Conservation (phyloP, 2,797 vertebrate species). For the Falco peregrinus region DNA sequence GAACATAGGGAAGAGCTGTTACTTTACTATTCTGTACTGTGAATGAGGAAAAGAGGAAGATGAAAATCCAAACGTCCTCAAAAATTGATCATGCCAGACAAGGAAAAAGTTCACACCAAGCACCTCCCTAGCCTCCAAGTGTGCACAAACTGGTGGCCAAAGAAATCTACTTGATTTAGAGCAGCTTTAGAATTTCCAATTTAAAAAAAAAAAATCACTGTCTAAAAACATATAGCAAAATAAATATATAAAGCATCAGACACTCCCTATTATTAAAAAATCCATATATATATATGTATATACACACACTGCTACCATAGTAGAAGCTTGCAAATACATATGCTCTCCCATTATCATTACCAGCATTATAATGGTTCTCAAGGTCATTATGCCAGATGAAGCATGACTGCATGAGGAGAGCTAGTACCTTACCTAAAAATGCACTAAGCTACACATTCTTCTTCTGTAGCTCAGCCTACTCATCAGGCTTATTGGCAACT, state of each 20-base stretch:
- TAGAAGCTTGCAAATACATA: neutral
- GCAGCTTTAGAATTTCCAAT: neutral
- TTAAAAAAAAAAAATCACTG: neutral
- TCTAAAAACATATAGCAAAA: neutral
- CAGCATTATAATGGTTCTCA: neutral
- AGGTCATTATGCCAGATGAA: neutral
- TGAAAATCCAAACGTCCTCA: neutral
- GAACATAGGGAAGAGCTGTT: neutral
- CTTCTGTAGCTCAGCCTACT: neutral
- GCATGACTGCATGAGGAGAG: neutral
- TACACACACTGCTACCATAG: fast-evolving
- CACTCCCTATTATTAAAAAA: neutral
- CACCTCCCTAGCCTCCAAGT: neutral
- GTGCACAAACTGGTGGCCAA: neutral
- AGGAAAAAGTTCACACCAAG: neutral
- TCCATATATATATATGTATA: neutral
- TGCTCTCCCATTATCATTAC: neutral
- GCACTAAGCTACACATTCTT: neutral
- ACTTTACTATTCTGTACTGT: neutral
- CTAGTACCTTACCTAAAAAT: neutral
- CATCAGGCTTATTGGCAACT: neutral
- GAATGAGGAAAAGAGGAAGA: neutral
- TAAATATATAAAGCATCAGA: neutral
- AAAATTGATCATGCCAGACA: neutral
- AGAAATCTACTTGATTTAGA: neutral